These are phyloP conservation scores for Eucera pruinosa DNA, from an alignment of 2,888 invertebrate species.

Conservation along the genomic window DNA sequence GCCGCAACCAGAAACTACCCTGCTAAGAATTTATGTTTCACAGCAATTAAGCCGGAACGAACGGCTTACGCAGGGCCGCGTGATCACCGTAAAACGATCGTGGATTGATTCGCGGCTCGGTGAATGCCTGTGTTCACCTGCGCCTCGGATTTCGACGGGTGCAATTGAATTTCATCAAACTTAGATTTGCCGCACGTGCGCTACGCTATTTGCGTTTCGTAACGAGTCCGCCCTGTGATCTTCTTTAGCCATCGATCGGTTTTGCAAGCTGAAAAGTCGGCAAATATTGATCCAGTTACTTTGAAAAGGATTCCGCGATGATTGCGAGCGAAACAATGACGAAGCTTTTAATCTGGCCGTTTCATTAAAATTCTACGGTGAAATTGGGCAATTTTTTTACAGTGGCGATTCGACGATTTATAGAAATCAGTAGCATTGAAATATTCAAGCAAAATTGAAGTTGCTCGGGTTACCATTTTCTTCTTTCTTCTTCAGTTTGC, in stretches of 20 bases:
- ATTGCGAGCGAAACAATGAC: not conserved
- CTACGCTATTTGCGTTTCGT: conserved; percentile 16
- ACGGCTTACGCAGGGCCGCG: conserved; percentile 43
- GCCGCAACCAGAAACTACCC: conserved; percentile 58
- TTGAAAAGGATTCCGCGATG: not conserved
- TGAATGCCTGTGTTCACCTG: conserved; percentile 14
- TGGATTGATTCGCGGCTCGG: conserved; percentile 47
- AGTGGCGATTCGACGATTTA: too few species aligned
- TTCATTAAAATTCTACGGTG: not conserved
- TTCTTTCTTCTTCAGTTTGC: too few species aligned
- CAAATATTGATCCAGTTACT: conserved; percentile 12
- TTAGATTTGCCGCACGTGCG: conserved; percentile 37
- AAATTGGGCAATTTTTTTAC: too few species aligned
- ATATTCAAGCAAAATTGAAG: too few species aligned
- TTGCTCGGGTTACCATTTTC: too few species aligned
- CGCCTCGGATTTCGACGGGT: conserved; percentile 14
- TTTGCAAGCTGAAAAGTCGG: not conserved
- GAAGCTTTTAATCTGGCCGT: not conserved
- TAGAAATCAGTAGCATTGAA: too few species aligned
- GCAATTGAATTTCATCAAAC: conserved; percentile 42
- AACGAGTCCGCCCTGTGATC: conserved; percentile 11
- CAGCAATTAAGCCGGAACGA: conserved; percentile 75
- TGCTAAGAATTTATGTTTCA: conserved; percentile 78
- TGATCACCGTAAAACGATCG: conserved; percentile 22
- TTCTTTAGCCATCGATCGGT: conserved; percentile 13